Base-by-base conservation (phyloP, 2,113 vertebrate genomes). In the Ictalurus furcatus region DNA sequence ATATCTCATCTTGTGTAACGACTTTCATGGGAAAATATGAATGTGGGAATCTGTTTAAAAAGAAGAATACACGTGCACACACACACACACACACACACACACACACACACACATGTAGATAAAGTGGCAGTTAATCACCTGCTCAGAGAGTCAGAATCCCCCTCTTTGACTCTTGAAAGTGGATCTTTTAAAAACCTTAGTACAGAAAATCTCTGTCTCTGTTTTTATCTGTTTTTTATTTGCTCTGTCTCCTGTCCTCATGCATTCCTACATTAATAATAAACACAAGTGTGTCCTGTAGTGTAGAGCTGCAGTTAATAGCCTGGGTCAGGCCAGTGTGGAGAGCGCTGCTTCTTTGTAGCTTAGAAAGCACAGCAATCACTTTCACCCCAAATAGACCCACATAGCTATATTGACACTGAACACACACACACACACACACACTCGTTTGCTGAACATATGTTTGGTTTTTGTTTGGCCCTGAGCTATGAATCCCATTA, bases 381-480 rank as follows among this genome's bases (percentile, higher is more conserved):
- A 81, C 92, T 92, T 93, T 94, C 92, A 90, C 94, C 94, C 93
- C 90, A 92, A 93, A 94, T 92, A 93, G 92, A 95, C 92, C 92
- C 92, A 88, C 87, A 89, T 92, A 94, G 90, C 93, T 91, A 93
- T 88, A 87, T 93, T 93, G 94, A 95, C 94, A 94, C 91, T 91
- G 93, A 95, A 96, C 95, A 96, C 93, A 96, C 92, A 96, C 96
- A 94, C 58, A 69, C 95, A 94, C 63, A 28, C 93, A 96, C 96
- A 94, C 93, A 93, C 94, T 93, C 94, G 96, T 95, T 95, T 95
- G 94, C 94, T 95, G 94, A 96, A 95, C 95, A 96, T 94, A 95
- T 96, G 94, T 96, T 97, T 96, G 93, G 90, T 96, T 93, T 95
- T 67, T 94, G 93, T 96, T 95, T 95, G 92, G 94, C 95, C 95